phyloP scores from a whole-genome alignment of 2,888 invertebrate genomes.

The Drosophila mercatorum region DNA sequence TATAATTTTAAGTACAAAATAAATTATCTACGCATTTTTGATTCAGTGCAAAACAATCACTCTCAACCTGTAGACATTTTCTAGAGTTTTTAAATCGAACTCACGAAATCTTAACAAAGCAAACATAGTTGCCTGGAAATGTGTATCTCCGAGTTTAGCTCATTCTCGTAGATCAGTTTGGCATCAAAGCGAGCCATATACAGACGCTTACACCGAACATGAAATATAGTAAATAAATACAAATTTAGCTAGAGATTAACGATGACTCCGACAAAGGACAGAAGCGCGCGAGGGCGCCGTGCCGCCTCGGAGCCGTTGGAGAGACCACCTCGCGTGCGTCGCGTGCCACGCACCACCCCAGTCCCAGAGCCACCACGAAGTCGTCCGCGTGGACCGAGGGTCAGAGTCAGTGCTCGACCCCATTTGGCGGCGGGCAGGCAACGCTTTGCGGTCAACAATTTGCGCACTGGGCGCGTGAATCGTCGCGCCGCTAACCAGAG shows the following conservation, averaged over 20 bases:
- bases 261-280: not conserved
- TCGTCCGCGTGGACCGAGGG: not conserved
- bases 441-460: not conserved
- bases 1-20: too few relatives aligned
- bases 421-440: not conserved
- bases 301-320: not conserved
- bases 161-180: not conserved
- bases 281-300: not conserved
- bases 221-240: not conserved
- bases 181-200: not conserved
- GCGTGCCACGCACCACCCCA: not conserved
- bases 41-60: too few relatives aligned
- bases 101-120: too few relatives aligned
- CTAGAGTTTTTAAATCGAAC: too few relatives aligned
- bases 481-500: not conserved
- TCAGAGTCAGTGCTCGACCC: not conserved
- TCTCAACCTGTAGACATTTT: too few relatives aligned
- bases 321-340: not conserved
- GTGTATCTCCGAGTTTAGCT: not conserved
- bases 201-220: constrained; percentile 5
- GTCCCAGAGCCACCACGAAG: not conserved
- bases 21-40: too few relatives aligned
- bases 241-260: not conserved
- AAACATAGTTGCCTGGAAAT: not conserved
- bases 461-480: not conserved